phyloP scores from a whole-genome alignment of 2,113 vertebrate species.

The Tragulus kanchil region DNA sequence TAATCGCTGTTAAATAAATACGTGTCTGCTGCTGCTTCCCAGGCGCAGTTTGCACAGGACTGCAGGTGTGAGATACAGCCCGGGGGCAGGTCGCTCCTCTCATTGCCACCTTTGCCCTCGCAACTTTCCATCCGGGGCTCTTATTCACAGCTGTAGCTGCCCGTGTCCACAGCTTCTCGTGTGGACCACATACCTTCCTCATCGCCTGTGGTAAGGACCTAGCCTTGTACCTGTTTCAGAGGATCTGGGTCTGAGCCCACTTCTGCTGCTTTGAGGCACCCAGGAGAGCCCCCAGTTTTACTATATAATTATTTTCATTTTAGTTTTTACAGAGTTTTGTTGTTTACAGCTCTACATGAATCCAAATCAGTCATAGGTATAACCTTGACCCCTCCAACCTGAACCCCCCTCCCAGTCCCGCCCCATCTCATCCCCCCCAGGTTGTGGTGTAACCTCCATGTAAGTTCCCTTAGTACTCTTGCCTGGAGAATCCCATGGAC shows the following conservation, averaged over 20 bases:
- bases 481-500: too few species aligned
- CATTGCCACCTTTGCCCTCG: not conserved
- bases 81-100: not conserved
- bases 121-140: not conserved
- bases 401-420: too few species aligned
- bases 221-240: not conserved
- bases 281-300: not conserved
- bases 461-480: too few species aligned
- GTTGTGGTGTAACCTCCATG: too few species aligned
- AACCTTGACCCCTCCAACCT: too few species aligned
- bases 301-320: too few species aligned
- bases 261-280: not conserved
- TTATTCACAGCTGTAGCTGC: not conserved
- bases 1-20: not conserved
- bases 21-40: not conserved
- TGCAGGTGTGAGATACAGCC: not conserved
- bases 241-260: not conserved
- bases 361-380: too few species aligned
- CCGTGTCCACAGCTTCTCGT: not conserved
- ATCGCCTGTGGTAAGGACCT: rapidly evolving
- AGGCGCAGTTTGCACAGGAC: not conserved
- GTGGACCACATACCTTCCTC: not conserved
- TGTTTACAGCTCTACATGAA: too few species aligned
- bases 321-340: too few species aligned
- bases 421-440: too few species aligned